Evolutionary conservation across 2,888 invertebrate genomes (phyloP), one percentile per base, ranked within the genome.

Genomic region (Hemicrepidius hirtus): DNA sequence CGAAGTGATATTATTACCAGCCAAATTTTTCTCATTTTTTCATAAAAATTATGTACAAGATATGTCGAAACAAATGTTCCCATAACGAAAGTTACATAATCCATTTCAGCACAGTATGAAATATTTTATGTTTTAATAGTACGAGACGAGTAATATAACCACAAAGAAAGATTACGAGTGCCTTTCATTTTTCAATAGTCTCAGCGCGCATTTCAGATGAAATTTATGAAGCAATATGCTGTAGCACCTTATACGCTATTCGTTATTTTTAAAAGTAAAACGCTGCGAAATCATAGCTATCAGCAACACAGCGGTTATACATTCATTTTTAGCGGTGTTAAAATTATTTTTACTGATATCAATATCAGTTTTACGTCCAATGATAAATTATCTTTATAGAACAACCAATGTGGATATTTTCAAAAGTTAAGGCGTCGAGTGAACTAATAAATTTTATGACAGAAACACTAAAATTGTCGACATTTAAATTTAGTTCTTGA

Each of bases 111-210:
- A 16, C 16, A 1, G 41, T 44, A 18, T 44, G 18, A 44, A 18
- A 44, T 44, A 44, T 44, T 44, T 9, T 44, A n/a, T 40, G 7
- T 44, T 44, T 18, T 44, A 44, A 44, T 44, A 44, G 13, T 13
- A 18, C 10, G 16, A 16, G 18, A 44, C 5, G 18, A 44, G 44
- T 44, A 18, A 44, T 18, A 18, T 16, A 44, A 44, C 44, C 16
- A 18, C 16, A 44, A 18, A 18, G 10, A 41, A 3, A 18, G 44
- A 44, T 44, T 44, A 44, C 44, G 5, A 18, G 16, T 18, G 18
- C 44, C 44, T 44, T 44, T 44, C 44, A 44, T 44, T 44, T 44
- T 44, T 44, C 18, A 44, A 44, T 44, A 44, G 44, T 16, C 16
- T 44, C 44, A 18, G 44, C 44, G 44, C 18, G 18, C 6, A 44